Percentiles rank a stretch among this genome's conserved stretches.
Conservation (phyloP, 2,113 vertebrate genomes). For the Rhabdomys dilectus region DNA sequence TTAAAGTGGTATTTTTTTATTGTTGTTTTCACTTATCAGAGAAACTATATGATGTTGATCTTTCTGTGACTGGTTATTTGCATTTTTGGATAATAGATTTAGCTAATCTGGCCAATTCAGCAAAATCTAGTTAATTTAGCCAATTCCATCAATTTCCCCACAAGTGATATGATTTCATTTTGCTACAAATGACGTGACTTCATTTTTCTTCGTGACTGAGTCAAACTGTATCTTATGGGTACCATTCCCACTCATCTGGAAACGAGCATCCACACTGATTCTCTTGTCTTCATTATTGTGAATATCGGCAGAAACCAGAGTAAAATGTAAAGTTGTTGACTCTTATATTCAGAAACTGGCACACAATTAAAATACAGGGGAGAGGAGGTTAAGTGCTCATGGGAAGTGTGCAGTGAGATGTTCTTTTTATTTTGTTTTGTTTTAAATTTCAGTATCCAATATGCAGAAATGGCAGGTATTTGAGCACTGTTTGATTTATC, state of each 20-base stretch:
- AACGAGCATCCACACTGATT: background rate
- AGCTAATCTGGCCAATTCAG: background rate
- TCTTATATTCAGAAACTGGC: slow-evolving; percentile 26
- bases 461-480: background rate
- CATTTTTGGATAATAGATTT: background rate
- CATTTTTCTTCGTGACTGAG: background rate
- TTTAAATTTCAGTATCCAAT: slow-evolving; percentile 17
- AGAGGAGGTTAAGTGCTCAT: background rate
- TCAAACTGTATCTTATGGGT: background rate
- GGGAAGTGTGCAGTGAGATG: background rate
- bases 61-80: background rate
- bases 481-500: background rate
- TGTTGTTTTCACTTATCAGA: background rate
- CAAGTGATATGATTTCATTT: background rate
- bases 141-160: background rate
- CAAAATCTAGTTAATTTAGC: background rate
- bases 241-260: background rate
- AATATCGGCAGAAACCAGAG: background rate
- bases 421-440: slow-evolving; percentile 55
- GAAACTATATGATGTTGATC: background rate
- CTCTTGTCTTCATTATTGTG: background rate
- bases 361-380: slow-evolving; percentile 26
- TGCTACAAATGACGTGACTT: background rate
- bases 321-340: background rate
- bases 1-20: background rate